Percentiles rank a stretch among this genome's conserved stretches.
Evolutionary conservation across 2,888 invertebrate species (phyloP).

Genomic region (Hemithea aestivaria): DNA sequence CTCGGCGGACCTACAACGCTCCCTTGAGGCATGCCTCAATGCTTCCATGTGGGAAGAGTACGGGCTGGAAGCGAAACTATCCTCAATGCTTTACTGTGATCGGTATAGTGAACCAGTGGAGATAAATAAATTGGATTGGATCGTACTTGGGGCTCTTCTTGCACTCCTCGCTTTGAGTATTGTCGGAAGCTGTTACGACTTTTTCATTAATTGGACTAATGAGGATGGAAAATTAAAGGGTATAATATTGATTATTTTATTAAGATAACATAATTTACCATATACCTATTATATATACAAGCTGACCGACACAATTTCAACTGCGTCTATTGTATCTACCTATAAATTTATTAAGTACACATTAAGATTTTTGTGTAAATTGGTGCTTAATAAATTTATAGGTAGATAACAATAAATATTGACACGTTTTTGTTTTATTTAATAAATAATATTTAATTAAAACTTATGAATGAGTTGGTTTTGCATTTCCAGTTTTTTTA

Average conservation of each 20-base stretch:
- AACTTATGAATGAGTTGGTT: too few species aligned
- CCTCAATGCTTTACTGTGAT: conserved; percentile 1
- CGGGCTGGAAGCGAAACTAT: conserved; percentile 5
- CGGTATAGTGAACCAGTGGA: not conserved
- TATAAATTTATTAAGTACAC: too few species aligned
- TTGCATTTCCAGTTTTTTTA: too few species aligned
- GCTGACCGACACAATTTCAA: too few species aligned
- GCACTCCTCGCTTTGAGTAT: conserved; percentile 5
- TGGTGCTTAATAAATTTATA: too few species aligned
- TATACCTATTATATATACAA: not conserved
- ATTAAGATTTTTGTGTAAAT: too few species aligned
- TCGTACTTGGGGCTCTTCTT: not conserved
- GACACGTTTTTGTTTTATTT: too few species aligned
- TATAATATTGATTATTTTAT: conserved; percentile 1
- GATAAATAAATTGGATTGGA: conserved; percentile 1
- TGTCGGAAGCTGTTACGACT: conserved; percentile 7
- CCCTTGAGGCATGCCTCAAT: conserved; percentile 12
- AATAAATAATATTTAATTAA: too few species aligned
- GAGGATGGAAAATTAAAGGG: not conserved
- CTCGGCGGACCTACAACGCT: not conserved
- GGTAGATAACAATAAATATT: too few species aligned
- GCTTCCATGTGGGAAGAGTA: conserved; percentile 6
- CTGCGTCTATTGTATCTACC: too few species aligned
- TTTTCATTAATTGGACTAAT: not conserved
- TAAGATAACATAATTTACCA: too few species aligned